A percentile compares a stretch with the other conserved stretches of the same genome.
These are phyloP conservation scores for Platyrinchus mystaceus DNA, from an alignment of 2,797 vertebrate genomes.

Conservation along the genomic window DNA sequence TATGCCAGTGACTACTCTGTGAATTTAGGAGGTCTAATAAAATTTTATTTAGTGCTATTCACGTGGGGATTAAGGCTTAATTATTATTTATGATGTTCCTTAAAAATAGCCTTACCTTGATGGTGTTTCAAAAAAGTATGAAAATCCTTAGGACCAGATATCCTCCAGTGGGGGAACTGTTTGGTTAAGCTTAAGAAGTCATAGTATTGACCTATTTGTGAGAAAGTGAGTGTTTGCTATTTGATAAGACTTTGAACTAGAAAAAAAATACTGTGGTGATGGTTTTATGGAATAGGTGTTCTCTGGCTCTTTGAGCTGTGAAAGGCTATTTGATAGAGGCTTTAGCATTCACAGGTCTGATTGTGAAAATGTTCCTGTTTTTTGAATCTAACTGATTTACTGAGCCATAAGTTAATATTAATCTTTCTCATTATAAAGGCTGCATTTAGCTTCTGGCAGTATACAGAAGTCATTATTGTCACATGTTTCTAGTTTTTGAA, in stretches of 20 bases:
- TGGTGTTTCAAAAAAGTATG: not conserved
- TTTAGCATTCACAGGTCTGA: not conserved
- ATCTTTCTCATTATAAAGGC: slow-evolving; percentile 32
- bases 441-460: slow-evolving; percentile 56
- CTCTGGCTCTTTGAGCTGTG: not conserved
- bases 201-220: not conserved
- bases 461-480: slow-evolving; percentile 44
- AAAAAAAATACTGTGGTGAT: not conserved
- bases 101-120: not conserved
- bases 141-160: not conserved
- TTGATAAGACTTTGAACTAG: not conserved
- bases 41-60: not conserved
- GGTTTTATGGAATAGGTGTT: not conserved
- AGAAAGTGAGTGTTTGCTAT: not conserved
- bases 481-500: slow-evolving; percentile 70
- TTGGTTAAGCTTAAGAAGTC: not conserved
- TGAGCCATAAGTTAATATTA: slow-evolving; percentile 21
- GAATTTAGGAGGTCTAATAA: not conserved
- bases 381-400: slow-evolving; percentile 17
- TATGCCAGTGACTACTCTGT: not conserved
- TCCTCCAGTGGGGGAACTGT: not conserved
- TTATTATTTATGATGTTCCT: not conserved
- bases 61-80: not conserved
- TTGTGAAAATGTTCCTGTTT: not conserved
- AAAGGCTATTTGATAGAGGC: not conserved